Conservation (phyloP, 2,888 invertebrate genomes). For the Sinohyriopsis cumingii region DNA sequence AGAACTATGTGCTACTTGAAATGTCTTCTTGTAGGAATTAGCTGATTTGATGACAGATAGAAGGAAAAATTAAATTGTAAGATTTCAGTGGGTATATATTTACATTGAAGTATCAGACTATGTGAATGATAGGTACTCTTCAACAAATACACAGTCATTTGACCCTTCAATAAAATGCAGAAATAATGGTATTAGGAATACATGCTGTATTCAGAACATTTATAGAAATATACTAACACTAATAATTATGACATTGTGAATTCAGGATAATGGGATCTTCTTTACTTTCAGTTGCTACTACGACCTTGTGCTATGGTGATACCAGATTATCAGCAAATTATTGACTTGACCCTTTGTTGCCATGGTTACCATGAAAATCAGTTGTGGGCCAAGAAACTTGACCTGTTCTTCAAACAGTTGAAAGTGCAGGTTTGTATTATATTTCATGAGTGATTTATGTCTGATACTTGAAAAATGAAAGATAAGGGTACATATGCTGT, state of each 20-base stretch:
- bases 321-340: constrained; percentile 60
- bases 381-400: constrained; percentile 58
- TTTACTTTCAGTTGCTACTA: constrained; percentile 57
- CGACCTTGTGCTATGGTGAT: constrained; percentile 67
- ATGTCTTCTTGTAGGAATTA: too few relatives aligned
- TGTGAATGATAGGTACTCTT: too few relatives aligned
- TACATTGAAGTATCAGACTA: too few relatives aligned
- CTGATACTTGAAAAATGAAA: not conserved
- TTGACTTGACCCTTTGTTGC: constrained; percentile 57
- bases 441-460: not conserved
- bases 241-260: not conserved
- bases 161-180: too few relatives aligned
- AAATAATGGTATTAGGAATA: not conserved
- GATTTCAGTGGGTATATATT: too few relatives aligned
- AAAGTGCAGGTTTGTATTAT: constrained; percentile 57
- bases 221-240: not conserved
- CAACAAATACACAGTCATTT: too few relatives aligned
- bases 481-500: too few relatives aligned
- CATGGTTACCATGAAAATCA: constrained; percentile 57
- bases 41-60: too few relatives aligned
- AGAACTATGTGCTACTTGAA: too few relatives aligned
- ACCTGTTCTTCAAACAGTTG: constrained; percentile 55
- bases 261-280: not conserved
- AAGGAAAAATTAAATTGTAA: too few relatives aligned
- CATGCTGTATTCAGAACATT: not conserved